Conservation (phyloP, 2,797 vertebrate species). For the Sternotherus odoratus region DNA sequence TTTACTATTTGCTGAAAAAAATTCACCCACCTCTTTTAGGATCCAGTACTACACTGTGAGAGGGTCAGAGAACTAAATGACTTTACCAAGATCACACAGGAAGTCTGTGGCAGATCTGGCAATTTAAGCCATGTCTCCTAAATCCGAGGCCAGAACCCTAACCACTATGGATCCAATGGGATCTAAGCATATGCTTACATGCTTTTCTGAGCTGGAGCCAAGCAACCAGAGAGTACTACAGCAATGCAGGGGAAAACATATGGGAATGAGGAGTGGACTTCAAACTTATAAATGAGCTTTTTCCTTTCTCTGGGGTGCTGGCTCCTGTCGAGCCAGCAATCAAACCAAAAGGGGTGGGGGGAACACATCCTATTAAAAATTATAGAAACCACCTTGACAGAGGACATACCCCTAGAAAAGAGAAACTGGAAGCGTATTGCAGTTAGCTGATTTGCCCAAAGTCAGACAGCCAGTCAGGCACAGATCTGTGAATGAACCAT, state of each 20-base stretch:
- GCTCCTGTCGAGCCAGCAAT: constrained; percentile 33
- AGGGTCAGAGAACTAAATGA: background rate
- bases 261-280: background rate
- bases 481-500: background rate
- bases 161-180: background rate
- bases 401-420: background rate
- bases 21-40: too few species aligned
- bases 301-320: background rate
- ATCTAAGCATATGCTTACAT: background rate
- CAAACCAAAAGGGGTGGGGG: background rate
- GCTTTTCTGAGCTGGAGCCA: background rate
- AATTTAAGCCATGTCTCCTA: background rate
- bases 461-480: background rate
- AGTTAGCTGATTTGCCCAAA: background rate
- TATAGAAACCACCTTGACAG: constrained; percentile 66
- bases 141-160: background rate
- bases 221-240: background rate
- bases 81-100: background rate
- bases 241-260: background rate
- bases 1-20: too few species aligned
- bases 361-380: constrained; percentile 50
- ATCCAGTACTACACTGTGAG: background rate
- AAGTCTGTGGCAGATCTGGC: background rate
- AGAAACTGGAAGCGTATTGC: background rate
- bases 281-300: background rate